Percentiles rank a stretch among this genome's conserved stretches.
These are phyloP conservation scores for Hemiscyllium ocellatum DNA, from an alignment of 2,113 vertebrate genomes.

Conservation along the genomic window DNA sequence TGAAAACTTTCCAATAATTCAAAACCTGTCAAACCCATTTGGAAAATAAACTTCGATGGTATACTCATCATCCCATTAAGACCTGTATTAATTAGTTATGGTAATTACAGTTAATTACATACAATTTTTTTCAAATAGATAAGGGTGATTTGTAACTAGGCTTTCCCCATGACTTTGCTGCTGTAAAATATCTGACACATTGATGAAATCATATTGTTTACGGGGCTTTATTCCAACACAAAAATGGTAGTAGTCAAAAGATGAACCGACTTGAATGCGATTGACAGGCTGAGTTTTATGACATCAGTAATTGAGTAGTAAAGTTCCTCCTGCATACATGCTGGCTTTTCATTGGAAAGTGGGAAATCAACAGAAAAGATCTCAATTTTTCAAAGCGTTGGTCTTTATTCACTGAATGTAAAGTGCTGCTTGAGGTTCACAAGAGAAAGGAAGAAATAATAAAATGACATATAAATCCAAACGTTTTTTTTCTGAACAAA, in stretches of 20 bases:
- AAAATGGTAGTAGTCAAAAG: neutral
- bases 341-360: neutral
- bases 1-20: constrained; percentile 19
- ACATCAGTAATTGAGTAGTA: neutral
- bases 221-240: neutral
- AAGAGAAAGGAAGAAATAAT: neutral
- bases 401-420: neutral
- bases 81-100: neutral
- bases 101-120: constrained; percentile 7
- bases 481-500: neutral
- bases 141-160: neutral
- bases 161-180: neutral
- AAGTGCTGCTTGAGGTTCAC: neutral
- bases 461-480: neutral
- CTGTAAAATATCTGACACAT: neutral
- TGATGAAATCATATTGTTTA: neutral
- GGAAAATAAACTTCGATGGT: neutral
- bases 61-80: neutral
- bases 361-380: neutral
- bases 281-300: neutral
- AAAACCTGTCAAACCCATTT: constrained; percentile 1
- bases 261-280: neutral
- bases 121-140: neutral
- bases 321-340: neutral
- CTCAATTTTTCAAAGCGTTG: neutral